Evolutionary conservation across 1,140 invertebrate genomes (phyloP).

Genomic region (Chlorops oryzae): DNA sequence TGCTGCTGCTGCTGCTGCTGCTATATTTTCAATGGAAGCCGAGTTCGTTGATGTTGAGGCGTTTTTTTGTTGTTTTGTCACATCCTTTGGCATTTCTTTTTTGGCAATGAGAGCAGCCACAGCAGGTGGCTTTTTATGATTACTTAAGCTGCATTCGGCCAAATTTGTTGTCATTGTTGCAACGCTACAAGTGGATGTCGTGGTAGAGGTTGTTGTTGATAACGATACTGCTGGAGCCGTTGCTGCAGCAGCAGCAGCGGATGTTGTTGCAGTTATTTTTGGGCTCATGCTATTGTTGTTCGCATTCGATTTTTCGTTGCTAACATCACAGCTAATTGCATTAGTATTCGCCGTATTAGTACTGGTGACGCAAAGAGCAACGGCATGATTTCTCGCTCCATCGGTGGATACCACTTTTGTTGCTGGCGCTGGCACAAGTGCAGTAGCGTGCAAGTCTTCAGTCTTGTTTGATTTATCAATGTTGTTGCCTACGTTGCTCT

Average conservation of each 20-base stretch:
- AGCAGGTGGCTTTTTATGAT: constrained; percentile 36
- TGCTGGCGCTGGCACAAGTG: constrained; percentile 27
- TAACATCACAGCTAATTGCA: not conserved
- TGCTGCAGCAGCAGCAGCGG: not conserved
- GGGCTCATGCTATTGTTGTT: not conserved
- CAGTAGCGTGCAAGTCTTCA: constrained; percentile 39
- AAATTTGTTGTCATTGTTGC: constrained; percentile 27
- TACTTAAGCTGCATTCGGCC: constrained; percentile 32
- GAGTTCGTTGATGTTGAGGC: constrained; percentile 39
- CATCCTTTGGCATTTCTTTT: constrained; percentile 35
- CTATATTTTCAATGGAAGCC: constrained; percentile 45
- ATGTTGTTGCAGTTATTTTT: not conserved
- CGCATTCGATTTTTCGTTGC: not conserved
- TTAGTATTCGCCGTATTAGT: too few relatives aligned
- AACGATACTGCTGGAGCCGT: not conserved
- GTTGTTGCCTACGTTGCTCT: too few relatives aligned
- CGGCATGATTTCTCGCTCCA: too few relatives aligned
- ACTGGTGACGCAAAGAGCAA: too few relatives aligned
- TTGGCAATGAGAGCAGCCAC: constrained; percentile 34
- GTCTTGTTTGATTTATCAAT: constrained; percentile 39
- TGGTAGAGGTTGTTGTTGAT: not conserved
- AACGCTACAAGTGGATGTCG: constrained; percentile 35
- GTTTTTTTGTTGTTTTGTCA: constrained; percentile 35
- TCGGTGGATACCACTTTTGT: too few relatives aligned
- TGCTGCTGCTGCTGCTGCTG: constrained; percentile 4